Conservation (phyloP, 2,113 vertebrate genomes). For the Chauna torquata region DNA sequence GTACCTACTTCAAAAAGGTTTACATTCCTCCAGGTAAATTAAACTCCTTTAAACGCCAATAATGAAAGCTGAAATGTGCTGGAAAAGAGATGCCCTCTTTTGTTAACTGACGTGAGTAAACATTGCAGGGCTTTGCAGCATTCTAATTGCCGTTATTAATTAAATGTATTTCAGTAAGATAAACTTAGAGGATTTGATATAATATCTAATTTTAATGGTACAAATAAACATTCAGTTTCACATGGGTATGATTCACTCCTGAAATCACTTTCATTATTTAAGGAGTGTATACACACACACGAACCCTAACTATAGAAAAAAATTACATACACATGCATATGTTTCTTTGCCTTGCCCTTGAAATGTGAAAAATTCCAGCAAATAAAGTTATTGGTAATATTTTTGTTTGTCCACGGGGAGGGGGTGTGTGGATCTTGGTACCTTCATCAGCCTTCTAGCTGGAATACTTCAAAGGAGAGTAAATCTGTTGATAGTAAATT, state of each 20-base stretch:
- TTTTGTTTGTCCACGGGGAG: neutral
- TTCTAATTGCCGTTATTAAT: neutral
- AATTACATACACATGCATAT: accelerated
- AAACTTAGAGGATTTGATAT: neutral
- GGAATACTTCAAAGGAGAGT: neutral
- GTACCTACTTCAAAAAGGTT: constrained; percentile 7
- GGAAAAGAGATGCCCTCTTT: constrained; percentile 6
- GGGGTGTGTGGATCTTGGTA: neutral
- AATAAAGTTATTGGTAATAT: neutral
- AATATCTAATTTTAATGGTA: neutral
- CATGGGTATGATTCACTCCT: neutral
- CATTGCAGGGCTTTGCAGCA: neutral
- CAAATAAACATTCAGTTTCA: constrained; percentile 7
- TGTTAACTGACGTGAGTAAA: constrained; percentile 1
- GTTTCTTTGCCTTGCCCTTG: neutral
- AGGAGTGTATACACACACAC: accelerated
- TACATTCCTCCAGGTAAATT: constrained; percentile 1
- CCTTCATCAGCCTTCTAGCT: neutral
- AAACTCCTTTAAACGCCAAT: neutral
- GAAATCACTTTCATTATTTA: neutral
- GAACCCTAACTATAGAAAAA: neutral
- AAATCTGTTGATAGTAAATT: neutral
- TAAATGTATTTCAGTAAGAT: neutral
- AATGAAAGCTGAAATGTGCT: neutral
- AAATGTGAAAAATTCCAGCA: neutral